These are phyloP conservation scores for Euzophera pinguis DNA, from an alignment of 2,888 invertebrate genomes.

Conservation along the genomic window DNA sequence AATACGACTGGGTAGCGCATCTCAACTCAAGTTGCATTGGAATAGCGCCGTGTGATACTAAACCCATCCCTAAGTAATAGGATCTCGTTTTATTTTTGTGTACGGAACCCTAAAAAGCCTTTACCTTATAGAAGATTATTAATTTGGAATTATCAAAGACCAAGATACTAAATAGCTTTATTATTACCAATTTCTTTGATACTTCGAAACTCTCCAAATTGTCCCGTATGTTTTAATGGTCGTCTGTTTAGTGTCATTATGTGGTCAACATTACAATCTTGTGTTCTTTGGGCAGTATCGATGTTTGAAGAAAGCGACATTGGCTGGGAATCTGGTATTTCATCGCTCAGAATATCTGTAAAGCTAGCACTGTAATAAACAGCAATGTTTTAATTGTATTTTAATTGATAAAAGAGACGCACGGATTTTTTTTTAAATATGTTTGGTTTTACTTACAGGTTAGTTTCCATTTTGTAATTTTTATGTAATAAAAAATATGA, in stretches of 20 bases:
- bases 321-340: conserved; percentile 57
- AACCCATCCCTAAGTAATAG: no score
- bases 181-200: conserved; percentile 60
- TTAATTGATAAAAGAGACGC: no score
- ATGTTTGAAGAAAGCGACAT: conserved; percentile 44
- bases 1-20: no score
- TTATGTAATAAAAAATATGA: no score
- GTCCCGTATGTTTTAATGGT: conserved; percentile 55
- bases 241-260: conserved; percentile 21
- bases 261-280: conserved; percentile 8
- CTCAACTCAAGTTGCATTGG: no score
- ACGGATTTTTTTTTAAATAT: no score
- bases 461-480: not conserved
- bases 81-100: no score
- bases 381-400: no score
- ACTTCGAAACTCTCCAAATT: conserved; percentile 56
- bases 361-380: conserved; percentile 44
- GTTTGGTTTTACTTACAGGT: not conserved
- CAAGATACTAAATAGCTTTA: not conserved
- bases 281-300: conserved; percentile 16
- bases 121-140: no score
- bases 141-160: no score
- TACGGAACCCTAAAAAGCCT: no score
- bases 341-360: conserved; percentile 58
- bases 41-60: no score